phyloP scores from a whole-genome alignment of 1,140 invertebrate genomes.

The Zaprionus ghesquierei region DNA sequence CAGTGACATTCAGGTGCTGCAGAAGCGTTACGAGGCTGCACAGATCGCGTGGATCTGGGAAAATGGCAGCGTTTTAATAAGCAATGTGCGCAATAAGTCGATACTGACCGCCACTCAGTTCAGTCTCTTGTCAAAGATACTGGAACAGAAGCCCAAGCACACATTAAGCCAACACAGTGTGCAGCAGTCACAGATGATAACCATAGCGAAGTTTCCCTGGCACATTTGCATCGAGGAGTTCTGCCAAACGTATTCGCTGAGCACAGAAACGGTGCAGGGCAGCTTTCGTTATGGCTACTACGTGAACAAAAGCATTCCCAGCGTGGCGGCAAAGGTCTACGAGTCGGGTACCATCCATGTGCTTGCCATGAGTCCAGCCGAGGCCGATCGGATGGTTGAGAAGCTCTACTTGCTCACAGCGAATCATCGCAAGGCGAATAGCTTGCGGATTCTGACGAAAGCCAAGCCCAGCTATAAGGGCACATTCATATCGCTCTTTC shows the following conservation, averaged over 20 bases:
- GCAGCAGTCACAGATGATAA: constrained; percentile 7
- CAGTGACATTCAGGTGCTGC: constrained; percentile 29
- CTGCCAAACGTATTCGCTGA: background rate
- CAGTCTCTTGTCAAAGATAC: background rate
- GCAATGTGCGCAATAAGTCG: constrained; percentile 13
- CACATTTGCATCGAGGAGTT: constrained; percentile 26
- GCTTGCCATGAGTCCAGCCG: constrained; percentile 22
- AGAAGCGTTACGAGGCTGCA: constrained; percentile 10
- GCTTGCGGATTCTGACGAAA: background rate
- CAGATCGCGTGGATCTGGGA: constrained; percentile 48
- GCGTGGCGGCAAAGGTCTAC: constrained; percentile 37
- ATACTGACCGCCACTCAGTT: constrained; percentile 23
- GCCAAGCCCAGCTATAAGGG: background rate
- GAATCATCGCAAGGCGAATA: constrained; percentile 26
- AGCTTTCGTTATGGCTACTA: constrained; percentile 29
- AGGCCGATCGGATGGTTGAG: constrained; percentile 39
- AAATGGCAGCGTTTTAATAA: constrained; percentile 37
- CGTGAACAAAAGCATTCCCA: constrained; percentile 36
- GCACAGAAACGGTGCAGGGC: background rate
- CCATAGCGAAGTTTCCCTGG: constrained; percentile 34
- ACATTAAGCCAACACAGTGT: background rate
- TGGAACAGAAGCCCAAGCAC: background rate
- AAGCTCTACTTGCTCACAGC: constrained; percentile 32
- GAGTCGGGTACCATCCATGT: constrained; percentile 38
- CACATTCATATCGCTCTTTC: background rate